phyloP scores from a whole-genome alignment of 2,888 invertebrate species.

The Archaeoteleia sp. region DNA sequence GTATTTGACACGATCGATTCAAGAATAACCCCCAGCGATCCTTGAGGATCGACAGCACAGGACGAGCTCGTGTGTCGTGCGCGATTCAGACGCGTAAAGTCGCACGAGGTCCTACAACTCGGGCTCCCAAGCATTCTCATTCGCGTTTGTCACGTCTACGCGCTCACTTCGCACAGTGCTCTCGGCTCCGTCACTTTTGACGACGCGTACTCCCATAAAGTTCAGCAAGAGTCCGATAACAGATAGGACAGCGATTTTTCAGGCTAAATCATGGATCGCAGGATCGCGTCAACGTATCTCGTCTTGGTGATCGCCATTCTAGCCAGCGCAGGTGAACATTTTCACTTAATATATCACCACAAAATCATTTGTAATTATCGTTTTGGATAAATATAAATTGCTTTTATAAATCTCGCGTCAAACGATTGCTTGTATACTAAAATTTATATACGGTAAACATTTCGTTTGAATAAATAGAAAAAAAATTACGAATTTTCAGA shows the following conservation, averaged over 20 bases:
- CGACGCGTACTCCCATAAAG: constrained; percentile 6
- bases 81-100: constrained; percentile 44
- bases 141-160: constrained; percentile 48
- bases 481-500: too few species aligned
- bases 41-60: constrained; percentile 34
- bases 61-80: constrained; percentile 36
- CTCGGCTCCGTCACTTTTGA: background rate
- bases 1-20: constrained; percentile 40
- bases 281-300: constrained; percentile 23
- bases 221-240: constrained; percentile 1
- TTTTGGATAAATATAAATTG: too few species aligned
- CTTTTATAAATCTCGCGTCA: too few species aligned
- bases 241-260: background rate
- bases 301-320: constrained; percentile 26
- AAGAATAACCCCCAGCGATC: too few species aligned
- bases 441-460: too few species aligned
- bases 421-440: too few species aligned
- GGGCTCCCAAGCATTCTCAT: constrained; percentile 29
- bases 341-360: too few species aligned
- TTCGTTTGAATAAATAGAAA: too few species aligned
- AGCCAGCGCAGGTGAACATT: constrained; percentile 36
- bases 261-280: constrained; percentile 28
- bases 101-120: constrained; percentile 40
- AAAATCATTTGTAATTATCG: too few species aligned
- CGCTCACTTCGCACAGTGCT: constrained; percentile 39